Conservation (phyloP, 2,888 invertebrate genomes). For the Cantharis flavilabris region DNA sequence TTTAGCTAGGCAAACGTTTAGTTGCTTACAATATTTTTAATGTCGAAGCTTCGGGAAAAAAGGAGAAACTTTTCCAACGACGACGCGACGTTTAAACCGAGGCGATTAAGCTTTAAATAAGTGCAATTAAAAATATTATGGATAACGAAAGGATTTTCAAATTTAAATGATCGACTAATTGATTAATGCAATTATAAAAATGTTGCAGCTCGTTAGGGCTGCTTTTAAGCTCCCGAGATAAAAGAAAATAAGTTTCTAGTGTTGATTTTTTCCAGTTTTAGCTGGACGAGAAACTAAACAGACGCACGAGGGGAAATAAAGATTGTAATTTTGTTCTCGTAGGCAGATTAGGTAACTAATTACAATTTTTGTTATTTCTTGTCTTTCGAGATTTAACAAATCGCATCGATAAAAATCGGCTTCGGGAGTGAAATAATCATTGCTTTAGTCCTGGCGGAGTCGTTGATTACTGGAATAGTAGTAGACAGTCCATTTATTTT, state of each 20-base stretch:
- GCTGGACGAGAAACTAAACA: not conserved
- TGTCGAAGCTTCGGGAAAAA: not conserved
- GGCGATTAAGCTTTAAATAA: not conserved
- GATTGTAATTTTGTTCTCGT: not conserved
- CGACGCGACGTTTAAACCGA: not conserved
- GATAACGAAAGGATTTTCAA: not conserved
- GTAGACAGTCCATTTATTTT: conserved; percentile 23
- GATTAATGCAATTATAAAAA: not conserved
- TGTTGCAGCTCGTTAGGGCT: not conserved
- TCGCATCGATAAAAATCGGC: conserved; percentile 8
- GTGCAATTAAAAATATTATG: not conserved
- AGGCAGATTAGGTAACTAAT: not conserved
- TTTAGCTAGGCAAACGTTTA: conserved; percentile 1
- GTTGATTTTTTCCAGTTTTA: not conserved
- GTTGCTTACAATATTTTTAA: not conserved
- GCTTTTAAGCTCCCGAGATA: not conserved
- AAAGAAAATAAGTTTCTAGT: not conserved
- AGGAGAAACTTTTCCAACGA: not conserved
- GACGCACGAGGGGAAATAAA: not conserved
- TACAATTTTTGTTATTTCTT: not conserved
- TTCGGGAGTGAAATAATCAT: conserved; percentile 18
- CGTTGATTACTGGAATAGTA: conserved; percentile 12
- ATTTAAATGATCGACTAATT: not conserved
- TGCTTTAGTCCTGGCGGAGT: conserved; percentile 14
- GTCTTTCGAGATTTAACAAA: not conserved